These are phyloP conservation scores for Naso thynnoides DNA, from an alignment of 2,797 vertebrate genomes.

Conservation along the genomic window DNA sequence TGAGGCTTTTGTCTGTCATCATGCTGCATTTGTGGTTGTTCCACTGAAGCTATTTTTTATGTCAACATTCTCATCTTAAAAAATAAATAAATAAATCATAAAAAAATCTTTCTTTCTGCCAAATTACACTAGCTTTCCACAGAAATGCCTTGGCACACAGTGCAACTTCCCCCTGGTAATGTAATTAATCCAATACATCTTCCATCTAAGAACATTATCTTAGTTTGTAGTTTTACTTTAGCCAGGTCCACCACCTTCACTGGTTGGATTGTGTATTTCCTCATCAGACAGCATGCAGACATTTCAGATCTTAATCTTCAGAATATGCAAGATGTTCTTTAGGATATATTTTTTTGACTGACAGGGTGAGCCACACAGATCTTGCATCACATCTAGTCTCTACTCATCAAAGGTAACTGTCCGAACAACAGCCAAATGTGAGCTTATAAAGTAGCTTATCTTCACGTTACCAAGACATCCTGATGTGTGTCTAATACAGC, in stretches of 20 bases:
- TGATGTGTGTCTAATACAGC: not conserved
- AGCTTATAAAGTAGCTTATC: not conserved
- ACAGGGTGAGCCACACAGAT: not conserved
- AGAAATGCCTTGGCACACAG: not conserved
- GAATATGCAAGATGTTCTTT: not conserved
- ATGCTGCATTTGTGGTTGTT: not conserved
- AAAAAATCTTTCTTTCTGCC: not conserved
- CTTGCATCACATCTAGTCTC: not conserved
- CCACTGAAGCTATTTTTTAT: not conserved
- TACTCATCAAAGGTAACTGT: not conserved
- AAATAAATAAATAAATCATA: too few species aligned
- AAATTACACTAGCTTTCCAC: not conserved
- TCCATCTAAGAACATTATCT: constrained; percentile 5
- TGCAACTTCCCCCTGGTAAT: not conserved
- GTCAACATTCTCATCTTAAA: not conserved
- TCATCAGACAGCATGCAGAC: not conserved
- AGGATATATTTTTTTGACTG: not conserved
- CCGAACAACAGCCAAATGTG: not conserved
- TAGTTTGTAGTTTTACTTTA: not conserved
- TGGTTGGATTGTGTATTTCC: not conserved
- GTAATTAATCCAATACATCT: not conserved
- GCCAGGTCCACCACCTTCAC: not conserved
- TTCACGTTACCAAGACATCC: not conserved
- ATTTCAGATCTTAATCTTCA: not conserved
- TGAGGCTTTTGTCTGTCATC: not conserved